These are phyloP conservation scores for Gortyna flavago DNA, from an alignment of 2,888 invertebrate species.

Conservation along the genomic window DNA sequence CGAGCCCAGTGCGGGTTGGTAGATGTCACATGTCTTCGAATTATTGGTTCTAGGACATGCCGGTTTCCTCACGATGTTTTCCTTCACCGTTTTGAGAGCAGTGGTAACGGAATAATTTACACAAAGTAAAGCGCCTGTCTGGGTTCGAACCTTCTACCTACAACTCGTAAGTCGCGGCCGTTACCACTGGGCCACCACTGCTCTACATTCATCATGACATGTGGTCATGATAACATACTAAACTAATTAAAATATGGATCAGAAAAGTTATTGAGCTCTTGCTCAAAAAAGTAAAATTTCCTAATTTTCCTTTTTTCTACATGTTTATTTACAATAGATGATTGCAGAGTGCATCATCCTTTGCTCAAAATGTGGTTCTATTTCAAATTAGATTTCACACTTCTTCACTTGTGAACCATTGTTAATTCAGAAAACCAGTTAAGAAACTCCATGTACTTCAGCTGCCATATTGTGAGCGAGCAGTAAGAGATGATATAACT, in stretches of 20 bases:
- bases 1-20: too few species aligned
- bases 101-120: too few species aligned
- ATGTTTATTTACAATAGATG: neutral
- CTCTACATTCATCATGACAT: too few species aligned
- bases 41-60: too few species aligned
- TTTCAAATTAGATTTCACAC: neutral
- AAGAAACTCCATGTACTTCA: neutral
- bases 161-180: too few species aligned
- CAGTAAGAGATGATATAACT: neutral
- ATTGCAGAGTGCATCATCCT: neutral
- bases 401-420: neutral
- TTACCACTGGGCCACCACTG: too few species aligned
- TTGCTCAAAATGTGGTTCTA: neutral
- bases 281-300: too few species aligned
- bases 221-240: constrained; percentile 28
- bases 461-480: neutral
- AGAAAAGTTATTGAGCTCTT: neutral
- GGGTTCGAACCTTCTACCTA: too few species aligned
- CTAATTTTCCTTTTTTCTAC: neutral
- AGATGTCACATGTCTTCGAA: too few species aligned
- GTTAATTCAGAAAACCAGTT: neutral
- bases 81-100: too few species aligned
- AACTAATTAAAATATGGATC: constrained; percentile 16
- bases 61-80: too few species aligned
- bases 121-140: too few species aligned